Evolutionary conservation across 2,797 vertebrate genomes (phyloP), one percentile per base, ranked within the genome.

Genomic region (Lagocephalus sceleratus): DNA sequence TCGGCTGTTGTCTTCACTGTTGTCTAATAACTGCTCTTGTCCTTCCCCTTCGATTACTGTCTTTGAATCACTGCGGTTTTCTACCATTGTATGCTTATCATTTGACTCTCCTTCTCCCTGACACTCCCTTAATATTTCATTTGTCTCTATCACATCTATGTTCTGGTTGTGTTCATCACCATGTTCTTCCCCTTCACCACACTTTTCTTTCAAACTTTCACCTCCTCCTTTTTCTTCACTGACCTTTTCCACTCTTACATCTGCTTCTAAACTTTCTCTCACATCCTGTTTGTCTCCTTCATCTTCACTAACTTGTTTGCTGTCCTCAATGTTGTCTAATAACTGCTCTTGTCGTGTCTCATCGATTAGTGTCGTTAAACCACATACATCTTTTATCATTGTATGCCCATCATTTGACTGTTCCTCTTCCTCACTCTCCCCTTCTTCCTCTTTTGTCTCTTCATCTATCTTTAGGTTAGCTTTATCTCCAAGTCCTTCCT

Each of bases 401-500:
- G 32, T 35, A 35, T 35, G 32, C 32, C 32, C 12, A 35, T 42
- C 40, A 42, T 42, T 42, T 42, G 16, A 8, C 40, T 42, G n/a
- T n/a, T 42, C 40, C 19, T 42, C 40, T 19, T 6, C 17, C 40
- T 42, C 19, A 2, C 40, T 42, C 17, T 19, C 40, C 10, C 9
- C 38, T 2, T 40, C 17, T 21, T 65, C 42, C 47, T 53, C 12
- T 10, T 4, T 44, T 16, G 16, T 60, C 6, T 67, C 29, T 23
- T 32, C 32, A 5, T 11, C 21, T 23, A 0, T 42, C 7, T 7
- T 42, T 12, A 38, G 7, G 49, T 47, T 23, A n/a, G 23, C 60
- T 56, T 66, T 59, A 15, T 54, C 21, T 15, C 15, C n/a, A 3
- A 44, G 16, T 32, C 61, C 57, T 20, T 26, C 42, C 1, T 14